Evolutionary conservation across 2,113 vertebrate species (phyloP).

Genomic region (Prunella fulvescens): DNA sequence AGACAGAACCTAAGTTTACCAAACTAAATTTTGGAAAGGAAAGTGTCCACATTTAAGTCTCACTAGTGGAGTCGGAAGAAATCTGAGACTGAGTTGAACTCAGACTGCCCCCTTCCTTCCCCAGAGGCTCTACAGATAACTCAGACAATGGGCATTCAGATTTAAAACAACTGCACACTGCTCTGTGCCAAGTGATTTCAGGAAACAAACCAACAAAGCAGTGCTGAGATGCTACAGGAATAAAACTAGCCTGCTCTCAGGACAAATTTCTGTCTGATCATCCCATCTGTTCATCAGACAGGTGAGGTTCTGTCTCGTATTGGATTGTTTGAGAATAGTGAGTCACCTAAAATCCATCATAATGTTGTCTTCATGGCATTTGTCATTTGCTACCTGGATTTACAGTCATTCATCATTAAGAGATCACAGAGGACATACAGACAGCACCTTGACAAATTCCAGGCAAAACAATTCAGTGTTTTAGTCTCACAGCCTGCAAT

Average conservation of each 20-base stretch:
- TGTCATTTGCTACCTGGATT: background rate
- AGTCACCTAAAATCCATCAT: constrained; percentile 24
- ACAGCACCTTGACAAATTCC: background rate
- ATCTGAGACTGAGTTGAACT: background rate
- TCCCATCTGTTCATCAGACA: background rate
- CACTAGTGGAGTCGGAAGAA: background rate
- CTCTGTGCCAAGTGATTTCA: background rate
- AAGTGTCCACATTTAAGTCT: background rate
- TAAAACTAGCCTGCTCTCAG: background rate
- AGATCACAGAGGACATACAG: background rate
- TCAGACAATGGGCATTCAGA: background rate
- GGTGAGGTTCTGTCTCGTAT: background rate
- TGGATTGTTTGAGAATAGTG: background rate
- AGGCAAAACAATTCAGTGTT: background rate
- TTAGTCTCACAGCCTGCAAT: background rate
- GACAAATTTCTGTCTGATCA: background rate
- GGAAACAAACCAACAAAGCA: background rate
- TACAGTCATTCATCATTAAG: constrained; percentile 27
- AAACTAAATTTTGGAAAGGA: background rate
- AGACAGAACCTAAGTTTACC: background rate
- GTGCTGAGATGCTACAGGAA: background rate
- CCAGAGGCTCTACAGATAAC: background rate
- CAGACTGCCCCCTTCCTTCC: background rate
- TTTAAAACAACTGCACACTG: background rate
- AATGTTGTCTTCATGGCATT: background rate